Evolutionary conservation across 2,797 vertebrate species (phyloP), one percentile per base, ranked within the genome.

Genomic region (Aphelocoma californica): DNA sequence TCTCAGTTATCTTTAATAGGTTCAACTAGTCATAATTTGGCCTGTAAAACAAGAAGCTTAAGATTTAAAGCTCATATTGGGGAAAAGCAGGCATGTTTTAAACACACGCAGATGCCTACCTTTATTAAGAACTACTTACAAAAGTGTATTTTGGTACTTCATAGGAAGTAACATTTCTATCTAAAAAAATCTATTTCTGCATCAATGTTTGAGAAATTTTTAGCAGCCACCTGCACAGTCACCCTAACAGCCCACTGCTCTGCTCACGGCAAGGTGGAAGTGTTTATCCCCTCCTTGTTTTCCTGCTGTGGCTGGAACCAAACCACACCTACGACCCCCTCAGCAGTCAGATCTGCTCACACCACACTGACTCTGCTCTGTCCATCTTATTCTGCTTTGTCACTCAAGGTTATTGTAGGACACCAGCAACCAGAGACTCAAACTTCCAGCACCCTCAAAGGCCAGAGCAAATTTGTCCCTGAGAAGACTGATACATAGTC

Each of bases 401-500:
- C 60, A 36, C 73, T 42, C 45, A 28, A 69, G 42, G 34, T 57
- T 12, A 26, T 2, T 9, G 34, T 0, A 60, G 48, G 40, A 42
- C 61, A 86, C 1, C 36, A 93, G 34, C 54, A 70, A 40, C 28
- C 29, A 69, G 40, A 61, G 12, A 71, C 21, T 26, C 34, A 2
- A 29, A 61, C 17, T 64, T 36, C 20, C 67, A 89, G 65, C 15
- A 36, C 4, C 12, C 42, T 64, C 61, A 54, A 53, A 87, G 19
- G 47, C 32, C 70, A 79, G 21, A 57, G 40, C 9, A 38, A 34
- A 75, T 69, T 10, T 36, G 12, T 44, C n/a, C 74, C 23, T 53
- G 8, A 48, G 42, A 92, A 51, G 6, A 38, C 0, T 16, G 25
- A 88, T 23, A n/a, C 1, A 23, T 0, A 56, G 24, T 9, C 34